Conservation (phyloP, 2,113 vertebrate species). For the Lamprotornis superbus region DNA sequence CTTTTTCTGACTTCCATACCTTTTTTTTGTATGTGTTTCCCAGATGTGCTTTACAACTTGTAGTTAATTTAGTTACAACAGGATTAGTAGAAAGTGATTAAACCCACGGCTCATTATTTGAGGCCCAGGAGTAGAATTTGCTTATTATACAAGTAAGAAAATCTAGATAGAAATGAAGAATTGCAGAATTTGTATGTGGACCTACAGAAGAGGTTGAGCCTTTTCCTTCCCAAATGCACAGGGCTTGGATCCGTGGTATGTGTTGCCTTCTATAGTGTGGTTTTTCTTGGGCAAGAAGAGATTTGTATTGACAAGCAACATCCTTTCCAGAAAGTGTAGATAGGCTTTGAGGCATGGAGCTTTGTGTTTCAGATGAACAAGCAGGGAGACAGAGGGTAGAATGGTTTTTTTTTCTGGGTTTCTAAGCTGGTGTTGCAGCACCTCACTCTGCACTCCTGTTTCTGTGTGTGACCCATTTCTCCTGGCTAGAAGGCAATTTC, state of each 20-base stretch:
- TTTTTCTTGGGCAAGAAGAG: background rate
- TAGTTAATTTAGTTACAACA: background rate
- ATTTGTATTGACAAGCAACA: background rate
- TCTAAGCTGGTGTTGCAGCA: background rate
- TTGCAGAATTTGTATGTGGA: background rate
- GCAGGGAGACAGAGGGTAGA: background rate
- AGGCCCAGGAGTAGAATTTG: background rate
- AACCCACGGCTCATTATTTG: background rate
- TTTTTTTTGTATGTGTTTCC: background rate
- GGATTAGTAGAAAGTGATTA: background rate
- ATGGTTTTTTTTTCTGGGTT: rapidly evolving
- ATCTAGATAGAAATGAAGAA: background rate
- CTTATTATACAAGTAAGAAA: background rate
- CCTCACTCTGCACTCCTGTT: rapidly evolving
- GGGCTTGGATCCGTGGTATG: background rate
- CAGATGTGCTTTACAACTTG: background rate
- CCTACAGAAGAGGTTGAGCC: background rate
- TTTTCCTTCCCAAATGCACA: background rate
- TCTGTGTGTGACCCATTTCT: background rate
- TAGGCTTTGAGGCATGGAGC: background rate
- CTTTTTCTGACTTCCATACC: background rate
- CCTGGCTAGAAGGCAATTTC: background rate
- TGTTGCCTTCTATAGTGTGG: background rate
- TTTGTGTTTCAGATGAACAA: background rate
- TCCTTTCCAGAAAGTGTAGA: background rate